Conservation (phyloP, 2,797 vertebrate genomes). For the Lophotriccus pileatus region DNA sequence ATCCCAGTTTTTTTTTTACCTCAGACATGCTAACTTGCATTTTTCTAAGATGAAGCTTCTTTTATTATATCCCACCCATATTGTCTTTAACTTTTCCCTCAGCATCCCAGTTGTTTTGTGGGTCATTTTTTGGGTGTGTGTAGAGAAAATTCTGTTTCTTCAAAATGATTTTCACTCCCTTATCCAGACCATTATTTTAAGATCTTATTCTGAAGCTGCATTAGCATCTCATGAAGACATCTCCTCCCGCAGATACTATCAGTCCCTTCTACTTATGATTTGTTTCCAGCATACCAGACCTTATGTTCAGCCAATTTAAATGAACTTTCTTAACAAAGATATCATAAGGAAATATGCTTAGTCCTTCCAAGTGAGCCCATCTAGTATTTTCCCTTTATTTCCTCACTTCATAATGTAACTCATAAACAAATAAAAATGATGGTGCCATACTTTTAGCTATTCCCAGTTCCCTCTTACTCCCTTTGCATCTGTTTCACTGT, state of each 20-base stretch:
- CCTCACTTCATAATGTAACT: neutral
- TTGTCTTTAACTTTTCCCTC: neutral
- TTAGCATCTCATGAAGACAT: neutral
- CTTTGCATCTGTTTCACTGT: neutral
- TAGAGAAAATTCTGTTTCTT: neutral
- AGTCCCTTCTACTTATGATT: neutral
- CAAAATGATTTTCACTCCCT: neutral
- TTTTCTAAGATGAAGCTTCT: neutral
- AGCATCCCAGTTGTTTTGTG: neutral
- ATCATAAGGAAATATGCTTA: neutral
- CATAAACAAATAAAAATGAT: neutral
- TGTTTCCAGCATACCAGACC: neutral
- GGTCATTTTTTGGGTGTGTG: neutral
- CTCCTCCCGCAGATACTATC: neutral
- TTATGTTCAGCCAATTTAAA: neutral
- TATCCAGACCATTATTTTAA: neutral
- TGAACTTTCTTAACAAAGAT: neutral
- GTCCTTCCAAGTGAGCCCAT: neutral
- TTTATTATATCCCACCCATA: neutral
- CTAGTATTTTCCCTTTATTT: neutral
- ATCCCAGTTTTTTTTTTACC: neutral
- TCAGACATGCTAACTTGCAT: neutral
- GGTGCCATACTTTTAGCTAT: neutral
- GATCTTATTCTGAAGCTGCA: neutral
- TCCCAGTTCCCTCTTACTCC: neutral